Evolutionary conservation across 2,797 vertebrate genomes (phyloP).

Genomic region (Sebastes matsubarae): DNA sequence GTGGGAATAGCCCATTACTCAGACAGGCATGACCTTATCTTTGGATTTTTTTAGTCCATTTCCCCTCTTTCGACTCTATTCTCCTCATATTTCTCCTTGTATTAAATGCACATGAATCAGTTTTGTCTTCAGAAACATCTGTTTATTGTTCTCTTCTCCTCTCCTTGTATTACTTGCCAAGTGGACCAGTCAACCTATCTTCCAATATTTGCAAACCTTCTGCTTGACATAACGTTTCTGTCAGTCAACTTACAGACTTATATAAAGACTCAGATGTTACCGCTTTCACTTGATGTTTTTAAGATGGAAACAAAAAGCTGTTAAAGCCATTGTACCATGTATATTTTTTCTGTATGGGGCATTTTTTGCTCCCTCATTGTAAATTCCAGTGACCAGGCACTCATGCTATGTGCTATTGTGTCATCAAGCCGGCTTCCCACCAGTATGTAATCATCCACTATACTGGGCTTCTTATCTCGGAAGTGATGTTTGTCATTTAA

Average conservation of each 20-base stretch:
- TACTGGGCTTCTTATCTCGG: constrained; percentile 25
- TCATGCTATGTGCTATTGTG: constrained; percentile 1
- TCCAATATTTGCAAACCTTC: not conserved
- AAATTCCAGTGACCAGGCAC: constrained; percentile 17
- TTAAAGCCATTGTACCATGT: not conserved
- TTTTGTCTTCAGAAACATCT: constrained; percentile 23
- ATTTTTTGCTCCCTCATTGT: not conserved
- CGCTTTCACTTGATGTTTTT: not conserved
- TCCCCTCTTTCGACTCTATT: not conserved
- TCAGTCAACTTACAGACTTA: not conserved
- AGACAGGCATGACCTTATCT: not conserved
- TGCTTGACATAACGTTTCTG: not conserved
- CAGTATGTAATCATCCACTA: constrained; percentile 16
- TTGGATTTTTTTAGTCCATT: not conserved
- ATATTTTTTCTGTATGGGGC: not conserved
- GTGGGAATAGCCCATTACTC: not conserved
- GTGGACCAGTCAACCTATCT: not conserved
- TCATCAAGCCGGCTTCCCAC: constrained; percentile 30
- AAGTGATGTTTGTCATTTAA: constrained; percentile 21
- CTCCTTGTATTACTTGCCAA: not conserved
- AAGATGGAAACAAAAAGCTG: not conserved
- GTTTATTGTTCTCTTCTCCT: constrained; percentile 5
- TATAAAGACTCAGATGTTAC: not conserved
- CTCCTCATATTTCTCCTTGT: not conserved
- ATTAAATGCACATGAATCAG: not conserved